phyloP scores from a whole-genome alignment of 2,888 invertebrate genomes.

The Epicampocera succincta region DNA sequence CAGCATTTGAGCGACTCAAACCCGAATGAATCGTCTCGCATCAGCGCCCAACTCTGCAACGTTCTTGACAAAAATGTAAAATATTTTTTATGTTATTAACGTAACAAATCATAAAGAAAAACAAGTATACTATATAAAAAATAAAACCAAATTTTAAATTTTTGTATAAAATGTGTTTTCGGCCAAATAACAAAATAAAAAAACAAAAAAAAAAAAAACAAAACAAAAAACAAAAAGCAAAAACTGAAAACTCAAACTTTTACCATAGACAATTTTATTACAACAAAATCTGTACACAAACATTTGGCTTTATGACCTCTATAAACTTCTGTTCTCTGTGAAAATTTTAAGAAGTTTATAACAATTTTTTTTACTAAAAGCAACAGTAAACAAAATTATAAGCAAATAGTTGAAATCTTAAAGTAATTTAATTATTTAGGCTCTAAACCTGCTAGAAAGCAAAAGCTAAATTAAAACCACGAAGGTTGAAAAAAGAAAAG shows the following conservation, averaged over 20 bases:
- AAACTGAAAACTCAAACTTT: constrained; percentile 62
- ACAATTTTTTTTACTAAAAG: constrained; percentile 59
- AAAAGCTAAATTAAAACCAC: constrained; percentile 45
- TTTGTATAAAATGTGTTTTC: constrained; percentile 40
- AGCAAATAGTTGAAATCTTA: constrained; percentile 66
- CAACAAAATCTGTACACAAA: constrained; percentile 41
- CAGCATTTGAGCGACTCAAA: neutral
- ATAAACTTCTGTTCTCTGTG: constrained; percentile 59
- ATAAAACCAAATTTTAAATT: constrained; percentile 32
- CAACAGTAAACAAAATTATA: constrained; percentile 34
- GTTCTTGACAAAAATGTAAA: constrained; percentile 51
- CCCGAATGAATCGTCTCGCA: no score
- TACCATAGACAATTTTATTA: constrained; percentile 33
- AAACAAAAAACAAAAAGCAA: no score
- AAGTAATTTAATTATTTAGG: constrained; percentile 69
- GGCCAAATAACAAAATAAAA: constrained; percentile 36
- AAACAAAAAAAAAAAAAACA: constrained; percentile 46
- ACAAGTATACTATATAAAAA: constrained; percentile 59
- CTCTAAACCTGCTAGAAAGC: constrained; percentile 65
- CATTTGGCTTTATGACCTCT: constrained; percentile 64
- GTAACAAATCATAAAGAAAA: constrained; percentile 28
- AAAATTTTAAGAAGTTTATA: constrained; percentile 57
- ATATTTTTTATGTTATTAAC: constrained; percentile 55
- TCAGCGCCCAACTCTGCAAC: neutral
- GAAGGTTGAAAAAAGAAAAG: constrained; percentile 61